Percentiles rank a stretch among this genome's conserved stretches.
These are phyloP conservation scores for Tethya wilhelma DNA, from an alignment of 37 sponge, comb jelly and placozoan species.

Conservation along the genomic window DNA sequence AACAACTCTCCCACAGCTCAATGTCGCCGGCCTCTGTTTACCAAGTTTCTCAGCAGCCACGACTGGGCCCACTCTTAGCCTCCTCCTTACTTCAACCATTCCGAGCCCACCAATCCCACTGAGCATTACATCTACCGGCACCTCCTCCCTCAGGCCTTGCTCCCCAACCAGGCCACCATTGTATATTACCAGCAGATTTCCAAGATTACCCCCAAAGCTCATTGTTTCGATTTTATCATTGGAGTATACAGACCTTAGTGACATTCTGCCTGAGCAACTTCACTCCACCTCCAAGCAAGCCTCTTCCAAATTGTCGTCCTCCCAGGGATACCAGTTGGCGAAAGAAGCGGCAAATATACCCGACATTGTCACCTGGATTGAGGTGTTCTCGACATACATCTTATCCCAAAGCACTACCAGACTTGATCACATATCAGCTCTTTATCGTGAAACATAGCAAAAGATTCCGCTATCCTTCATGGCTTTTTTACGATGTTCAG, in stretches of 20 bases:
- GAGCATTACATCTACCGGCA: too few relatives aligned
- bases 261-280: neutral
- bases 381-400: neutral
- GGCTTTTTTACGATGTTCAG: constrained; percentile 9
- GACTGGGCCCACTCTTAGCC: too few relatives aligned
- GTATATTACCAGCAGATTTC: too few relatives aligned
- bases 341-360: neutral
- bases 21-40: too few relatives aligned
- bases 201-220: neutral
- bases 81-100: too few relatives aligned
- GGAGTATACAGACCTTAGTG: neutral
- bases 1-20: too few relatives aligned
- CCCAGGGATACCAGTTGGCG: neutral
- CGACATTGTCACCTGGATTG: neutral
- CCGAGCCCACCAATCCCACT: too few relatives aligned
- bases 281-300: neutral
- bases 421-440: neutral
- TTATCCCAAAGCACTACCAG: neutral
- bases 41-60: too few relatives aligned
- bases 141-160: too few relatives aligned
- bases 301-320: neutral
- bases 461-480: constrained; percentile 5
- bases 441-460: constrained; percentile 13
- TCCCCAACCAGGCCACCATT: too few relatives aligned
- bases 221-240: neutral